Evolutionary conservation across 2,888 invertebrate species (phyloP).

Genomic region (Thymelicus sylvestris): DNA sequence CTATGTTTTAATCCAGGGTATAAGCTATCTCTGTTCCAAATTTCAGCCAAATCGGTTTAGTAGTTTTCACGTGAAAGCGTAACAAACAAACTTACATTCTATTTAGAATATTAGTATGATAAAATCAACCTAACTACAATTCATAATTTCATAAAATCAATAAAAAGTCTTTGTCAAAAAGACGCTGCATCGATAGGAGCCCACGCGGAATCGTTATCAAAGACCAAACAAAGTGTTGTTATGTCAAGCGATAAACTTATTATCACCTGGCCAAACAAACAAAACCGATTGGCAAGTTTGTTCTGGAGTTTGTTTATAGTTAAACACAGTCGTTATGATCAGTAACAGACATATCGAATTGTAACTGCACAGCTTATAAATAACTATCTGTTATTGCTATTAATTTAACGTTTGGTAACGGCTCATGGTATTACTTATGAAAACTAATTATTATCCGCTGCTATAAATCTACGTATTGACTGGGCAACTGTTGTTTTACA

Average conservation of each 20-base stretch:
- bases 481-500: not conserved
- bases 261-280: slow-evolving; percentile 31
- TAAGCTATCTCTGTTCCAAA: too few relatives aligned
- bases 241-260: slow-evolving; percentile 23
- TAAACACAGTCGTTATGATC: slow-evolving; percentile 2
- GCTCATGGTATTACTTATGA: not conserved
- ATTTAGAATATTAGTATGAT: too few relatives aligned
- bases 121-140: too few relatives aligned
- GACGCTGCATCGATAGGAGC: slow-evolving; percentile 13
- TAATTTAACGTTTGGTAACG: not conserved
- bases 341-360: not conserved
- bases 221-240: slow-evolving; percentile 22
- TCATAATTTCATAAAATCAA: too few relatives aligned
- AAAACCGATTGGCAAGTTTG: slow-evolving; percentile 19
- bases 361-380: not conserved
- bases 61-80: too few relatives aligned
- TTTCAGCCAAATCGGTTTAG: too few relatives aligned
- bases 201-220: slow-evolving; percentile 18
- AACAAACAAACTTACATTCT: too few relatives aligned
- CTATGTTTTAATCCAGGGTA: too few relatives aligned
- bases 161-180: not conserved
- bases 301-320: slow-evolving; percentile 4
- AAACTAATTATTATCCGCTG: not conserved
- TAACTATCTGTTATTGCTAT: not conserved
- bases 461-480: not conserved